phyloP scores from a whole-genome alignment of 2,113 vertebrate species.

The Notarius quadriscutis region DNA sequence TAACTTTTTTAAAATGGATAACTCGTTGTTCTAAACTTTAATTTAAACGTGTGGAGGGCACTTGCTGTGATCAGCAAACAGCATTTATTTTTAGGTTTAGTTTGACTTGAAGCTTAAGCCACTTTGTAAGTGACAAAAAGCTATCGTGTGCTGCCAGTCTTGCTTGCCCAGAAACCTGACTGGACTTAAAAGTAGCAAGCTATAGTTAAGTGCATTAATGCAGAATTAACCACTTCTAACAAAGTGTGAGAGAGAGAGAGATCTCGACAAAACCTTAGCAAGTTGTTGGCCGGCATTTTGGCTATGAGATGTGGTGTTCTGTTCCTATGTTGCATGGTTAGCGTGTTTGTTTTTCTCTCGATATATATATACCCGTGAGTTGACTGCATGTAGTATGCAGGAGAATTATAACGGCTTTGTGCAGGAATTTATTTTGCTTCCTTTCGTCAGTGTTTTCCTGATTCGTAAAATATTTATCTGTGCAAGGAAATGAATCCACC shows the following conservation, averaged over 20 bases:
- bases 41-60: no score
- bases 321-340: neutral
- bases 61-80: no score
- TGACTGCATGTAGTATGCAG: neutral
- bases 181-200: neutral
- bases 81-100: no score
- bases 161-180: no score
- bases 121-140: no score
- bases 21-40: no score
- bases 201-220: neutral
- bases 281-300: neutral
- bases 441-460: neutral
- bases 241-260: neutral
- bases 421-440: neutral
- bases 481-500: neutral
- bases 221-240: neutral
- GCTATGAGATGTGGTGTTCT: neutral
- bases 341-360: neutral
- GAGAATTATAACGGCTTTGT: neutral
- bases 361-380: no score
- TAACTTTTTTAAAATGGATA: no score
- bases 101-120: no score
- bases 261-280: neutral
- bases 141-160: no score
- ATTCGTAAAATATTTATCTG: neutral